A percentile compares a stretch with the other conserved stretches of the same genome.
phyloP scores from a whole-genome alignment of 2,888 invertebrate species.

The Phlogophora meticulosa region DNA sequence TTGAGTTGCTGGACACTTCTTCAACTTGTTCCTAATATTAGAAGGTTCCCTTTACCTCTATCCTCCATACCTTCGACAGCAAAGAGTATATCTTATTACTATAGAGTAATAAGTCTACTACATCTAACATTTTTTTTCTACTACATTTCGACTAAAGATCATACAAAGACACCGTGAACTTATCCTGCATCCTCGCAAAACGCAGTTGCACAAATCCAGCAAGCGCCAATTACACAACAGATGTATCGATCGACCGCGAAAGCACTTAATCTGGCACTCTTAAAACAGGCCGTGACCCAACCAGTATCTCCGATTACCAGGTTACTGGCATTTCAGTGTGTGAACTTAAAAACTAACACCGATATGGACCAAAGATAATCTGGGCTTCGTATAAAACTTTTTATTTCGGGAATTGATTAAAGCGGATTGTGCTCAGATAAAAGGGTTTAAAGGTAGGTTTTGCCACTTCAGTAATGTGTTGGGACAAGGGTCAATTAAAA shows the following conservation, averaged over 20 bases:
- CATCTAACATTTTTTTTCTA: too few relatives aligned
- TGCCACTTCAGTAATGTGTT: constrained; percentile 3
- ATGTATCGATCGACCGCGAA: background rate
- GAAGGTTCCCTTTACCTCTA: background rate
- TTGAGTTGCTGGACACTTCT: too few relatives aligned
- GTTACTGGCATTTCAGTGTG: constrained; percentile 34
- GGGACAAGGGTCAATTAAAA: background rate
- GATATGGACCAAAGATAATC: constrained; percentile 22
- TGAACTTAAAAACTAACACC: constrained; percentile 25
- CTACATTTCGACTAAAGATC: too few relatives aligned
- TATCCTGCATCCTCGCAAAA: background rate
- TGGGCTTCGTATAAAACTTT: constrained; percentile 6
- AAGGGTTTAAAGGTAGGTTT: constrained; percentile 17
- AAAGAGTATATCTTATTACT: too few relatives aligned
- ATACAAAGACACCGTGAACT: background rate
- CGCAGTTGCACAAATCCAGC: background rate
- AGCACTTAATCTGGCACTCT: background rate
- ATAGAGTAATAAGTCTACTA: too few relatives aligned
- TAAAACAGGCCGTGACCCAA: constrained; percentile 14
- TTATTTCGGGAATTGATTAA: constrained; percentile 27
- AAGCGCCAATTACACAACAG: background rate
- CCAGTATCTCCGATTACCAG: background rate
- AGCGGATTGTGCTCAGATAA: constrained; percentile 8
- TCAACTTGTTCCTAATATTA: too few relatives aligned
- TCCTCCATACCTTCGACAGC: too few relatives aligned